phyloP scores from a whole-genome alignment of 2,888 invertebrate genomes.

The Leuctra nigra region DNA sequence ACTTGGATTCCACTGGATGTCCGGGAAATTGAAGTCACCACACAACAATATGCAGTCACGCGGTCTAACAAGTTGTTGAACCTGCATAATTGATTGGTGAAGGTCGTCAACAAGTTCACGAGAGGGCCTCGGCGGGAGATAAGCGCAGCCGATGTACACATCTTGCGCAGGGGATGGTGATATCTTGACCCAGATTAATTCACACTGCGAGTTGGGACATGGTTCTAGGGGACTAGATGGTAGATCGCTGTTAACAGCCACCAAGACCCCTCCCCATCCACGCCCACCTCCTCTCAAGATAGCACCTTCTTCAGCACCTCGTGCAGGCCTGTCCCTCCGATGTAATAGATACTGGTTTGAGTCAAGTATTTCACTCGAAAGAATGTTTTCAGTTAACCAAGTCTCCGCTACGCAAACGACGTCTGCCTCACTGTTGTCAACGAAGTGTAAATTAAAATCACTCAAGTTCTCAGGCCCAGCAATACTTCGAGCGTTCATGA shows the following conservation, averaged over 20 bases:
- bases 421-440: conserved; percentile 9
- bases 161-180: neutral
- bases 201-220: too few species aligned
- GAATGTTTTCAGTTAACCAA: conserved; percentile 2
- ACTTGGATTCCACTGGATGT: neutral
- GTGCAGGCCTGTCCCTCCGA: neutral
- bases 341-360: neutral
- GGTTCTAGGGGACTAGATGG: neutral
- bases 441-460: conserved; percentile 4
- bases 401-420: conserved; percentile 4
- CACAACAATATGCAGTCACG: neutral
- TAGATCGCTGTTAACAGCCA: conserved; percentile 2
- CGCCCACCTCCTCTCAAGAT: conserved; percentile 4
- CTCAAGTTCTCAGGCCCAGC: neutral
- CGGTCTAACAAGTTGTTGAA: neutral
- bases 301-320: neutral
- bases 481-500: conserved; percentile 9
- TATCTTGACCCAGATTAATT: neutral
- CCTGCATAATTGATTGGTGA: neutral
- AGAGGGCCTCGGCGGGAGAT: neutral
- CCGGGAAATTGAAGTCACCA: conserved; percentile 1
- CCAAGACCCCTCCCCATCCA: conserved; percentile 4
- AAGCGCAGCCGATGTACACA: neutral
- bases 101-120: neutral
- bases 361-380: conserved; percentile 4